Percentiles rank a stretch among this genome's conserved stretches.
phyloP scores from a whole-genome alignment of 30 jellyfish, hydroid and myxozoan species.

The Mastigias papua region DNA sequence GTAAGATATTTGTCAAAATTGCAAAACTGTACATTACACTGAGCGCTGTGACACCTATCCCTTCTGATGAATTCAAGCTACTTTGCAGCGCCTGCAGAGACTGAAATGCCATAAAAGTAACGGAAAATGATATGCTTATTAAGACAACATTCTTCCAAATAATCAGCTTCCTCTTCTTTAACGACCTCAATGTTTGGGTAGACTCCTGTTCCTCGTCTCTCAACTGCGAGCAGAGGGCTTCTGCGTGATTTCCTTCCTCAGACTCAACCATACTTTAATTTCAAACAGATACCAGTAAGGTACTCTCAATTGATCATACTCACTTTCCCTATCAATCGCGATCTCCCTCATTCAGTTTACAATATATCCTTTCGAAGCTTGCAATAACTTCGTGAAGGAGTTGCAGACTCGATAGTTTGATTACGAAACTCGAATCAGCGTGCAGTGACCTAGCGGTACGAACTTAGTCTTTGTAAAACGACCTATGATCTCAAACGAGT shows the following conservation, averaged over 20 bases:
- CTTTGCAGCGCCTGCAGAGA: slow-evolving; percentile 63
- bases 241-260: background rate
- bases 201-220: background rate
- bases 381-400: too few relatives aligned
- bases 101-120: slow-evolving; percentile 63
- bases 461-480: too few relatives aligned
- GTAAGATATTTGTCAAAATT: slow-evolving; percentile 25
- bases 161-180: slow-evolving; percentile 21
- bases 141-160: slow-evolving; percentile 52
- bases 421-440: too few relatives aligned
- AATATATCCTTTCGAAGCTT: too few relatives aligned
- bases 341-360: too few relatives aligned
- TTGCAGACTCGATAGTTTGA: too few relatives aligned
- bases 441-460: too few relatives aligned
- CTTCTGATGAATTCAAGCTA: slow-evolving; percentile 46
- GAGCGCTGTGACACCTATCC: slow-evolving; percentile 63
- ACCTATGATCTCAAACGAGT: too few relatives aligned
- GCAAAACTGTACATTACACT: slow-evolving; percentile 29
- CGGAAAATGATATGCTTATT: slow-evolving; percentile 36
- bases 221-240: background rate
- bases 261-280: background rate
- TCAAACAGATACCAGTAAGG: too few relatives aligned
- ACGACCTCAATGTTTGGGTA: background rate
- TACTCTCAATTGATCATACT: too few relatives aligned
- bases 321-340: too few relatives aligned